Conservation (phyloP, 1,140 invertebrate species). For the Tribolium castaneum region DNA sequence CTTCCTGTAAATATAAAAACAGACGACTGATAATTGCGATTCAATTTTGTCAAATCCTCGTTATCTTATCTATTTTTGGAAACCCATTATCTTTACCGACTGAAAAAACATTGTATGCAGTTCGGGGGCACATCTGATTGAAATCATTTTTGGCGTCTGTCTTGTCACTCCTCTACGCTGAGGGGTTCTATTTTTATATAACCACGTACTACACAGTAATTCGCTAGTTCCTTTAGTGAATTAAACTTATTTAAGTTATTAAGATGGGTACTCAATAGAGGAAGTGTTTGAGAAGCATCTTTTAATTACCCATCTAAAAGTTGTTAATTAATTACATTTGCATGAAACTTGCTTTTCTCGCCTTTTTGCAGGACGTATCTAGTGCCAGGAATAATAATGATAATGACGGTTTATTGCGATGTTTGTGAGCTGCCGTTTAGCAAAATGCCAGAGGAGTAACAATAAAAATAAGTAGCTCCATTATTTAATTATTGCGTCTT, state of each 20-base stretch:
- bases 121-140: not conserved
- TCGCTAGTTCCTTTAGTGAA: slow-evolving; percentile 17
- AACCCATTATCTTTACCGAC: too few relatives aligned
- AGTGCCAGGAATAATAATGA: slow-evolving; percentile 8
- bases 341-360: not conserved
- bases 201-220: not conserved
- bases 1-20: too few relatives aligned
- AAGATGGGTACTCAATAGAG: not conserved
- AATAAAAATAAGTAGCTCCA: slow-evolving; percentile 19
- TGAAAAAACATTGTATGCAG: not conserved
- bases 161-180: not conserved
- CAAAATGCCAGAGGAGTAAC: slow-evolving; percentile 6
- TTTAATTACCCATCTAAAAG: not conserved
- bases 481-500: slow-evolving; percentile 15
- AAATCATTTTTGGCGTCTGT: not conserved
- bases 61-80: too few relatives aligned
- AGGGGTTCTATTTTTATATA: not conserved
- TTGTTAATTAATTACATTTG: not conserved
- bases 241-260: slow-evolving; percentile 10
- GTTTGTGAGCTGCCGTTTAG: slow-evolving; percentile 4
- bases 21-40: too few relatives aligned
- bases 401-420: slow-evolving; percentile 1
- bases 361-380: slow-evolving; percentile 6
- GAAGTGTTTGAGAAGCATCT: not conserved
- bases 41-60: too few relatives aligned